Evolutionary conservation across 1,140 invertebrate genomes (phyloP).

Genomic region (Papilio glaucus): DNA sequence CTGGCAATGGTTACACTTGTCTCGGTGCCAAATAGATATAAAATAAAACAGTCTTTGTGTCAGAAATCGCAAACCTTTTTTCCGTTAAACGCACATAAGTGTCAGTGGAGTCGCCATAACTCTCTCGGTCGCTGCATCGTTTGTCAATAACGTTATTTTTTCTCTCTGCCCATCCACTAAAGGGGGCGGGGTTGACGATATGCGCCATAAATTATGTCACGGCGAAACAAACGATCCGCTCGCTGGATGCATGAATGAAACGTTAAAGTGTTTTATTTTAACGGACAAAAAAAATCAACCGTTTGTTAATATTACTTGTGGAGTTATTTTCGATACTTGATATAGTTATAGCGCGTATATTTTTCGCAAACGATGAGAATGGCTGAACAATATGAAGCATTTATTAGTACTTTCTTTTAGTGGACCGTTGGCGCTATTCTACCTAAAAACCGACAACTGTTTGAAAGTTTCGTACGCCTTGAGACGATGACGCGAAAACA

Average conservation of each 20-base stretch:
- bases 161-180: constrained; percentile 43
- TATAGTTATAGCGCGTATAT: background rate
- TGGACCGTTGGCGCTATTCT: no score
- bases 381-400: background rate
- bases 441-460: no score
- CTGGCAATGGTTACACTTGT: background rate
- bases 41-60: constrained; percentile 14
- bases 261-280: constrained; percentile 51
- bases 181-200: constrained; percentile 66
- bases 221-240: constrained; percentile 53
- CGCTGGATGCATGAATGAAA: constrained; percentile 49
- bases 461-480: no score
- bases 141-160: constrained; percentile 56
- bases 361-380: constrained; percentile 6
- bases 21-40: background rate
- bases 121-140: constrained; percentile 37
- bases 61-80: constrained; percentile 47
- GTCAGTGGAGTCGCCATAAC: constrained; percentile 31
- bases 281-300: constrained; percentile 29
- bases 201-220: constrained; percentile 70
- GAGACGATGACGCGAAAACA: no score
- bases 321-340: background rate
- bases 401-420: no score
- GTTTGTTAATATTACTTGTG: constrained; percentile 16
- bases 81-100: constrained; percentile 32